phyloP scores from a whole-genome alignment of 2,888 invertebrate species.

The Craniophora ligustri region DNA sequence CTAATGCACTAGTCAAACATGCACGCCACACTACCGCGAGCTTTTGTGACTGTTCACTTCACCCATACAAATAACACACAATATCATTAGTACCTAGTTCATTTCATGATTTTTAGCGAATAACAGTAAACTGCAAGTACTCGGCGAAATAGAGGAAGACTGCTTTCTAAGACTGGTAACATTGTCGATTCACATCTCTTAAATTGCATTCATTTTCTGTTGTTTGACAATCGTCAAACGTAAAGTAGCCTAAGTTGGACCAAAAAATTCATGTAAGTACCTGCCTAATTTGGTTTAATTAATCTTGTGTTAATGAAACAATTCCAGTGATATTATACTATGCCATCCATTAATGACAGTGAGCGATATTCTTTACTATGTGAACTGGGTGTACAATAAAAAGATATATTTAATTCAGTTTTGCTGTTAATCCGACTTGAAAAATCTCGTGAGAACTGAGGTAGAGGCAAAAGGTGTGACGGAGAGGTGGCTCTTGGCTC shows the following conservation, averaged over 20 bases:
- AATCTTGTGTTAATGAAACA: conserved; percentile 7
- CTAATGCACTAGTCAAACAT: conserved; percentile 81
- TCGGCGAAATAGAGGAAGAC: background rate
- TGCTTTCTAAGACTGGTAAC: background rate
- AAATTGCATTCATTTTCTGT: too few species aligned
- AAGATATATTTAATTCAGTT: conserved; percentile 48
- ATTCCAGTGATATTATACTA: conserved; percentile 3
- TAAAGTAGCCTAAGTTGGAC: too few species aligned
- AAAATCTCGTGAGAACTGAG: conserved; percentile 57
- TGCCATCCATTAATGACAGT: conserved; percentile 9
- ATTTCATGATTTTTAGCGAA: conserved; percentile 17
- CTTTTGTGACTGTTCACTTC: conserved; percentile 46
- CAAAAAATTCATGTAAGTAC: too few species aligned
- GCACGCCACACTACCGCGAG: conserved; percentile 58
- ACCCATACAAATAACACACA: conserved; percentile 37
- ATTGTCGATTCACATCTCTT: too few species aligned
- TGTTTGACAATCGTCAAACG: too few species aligned
- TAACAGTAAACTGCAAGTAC: conserved; percentile 2
- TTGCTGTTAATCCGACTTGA: conserved; percentile 53
- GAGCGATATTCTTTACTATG: conserved; percentile 33
- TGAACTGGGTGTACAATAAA: conserved; percentile 41
- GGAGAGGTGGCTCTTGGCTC: conserved; percentile 53
- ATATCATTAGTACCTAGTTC: conserved; percentile 44
- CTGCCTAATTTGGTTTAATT: background rate
- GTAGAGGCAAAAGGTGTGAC: conserved; percentile 61